phyloP scores from a whole-genome alignment of 1,140 invertebrate species.

The Pomacea maculata region DNA sequence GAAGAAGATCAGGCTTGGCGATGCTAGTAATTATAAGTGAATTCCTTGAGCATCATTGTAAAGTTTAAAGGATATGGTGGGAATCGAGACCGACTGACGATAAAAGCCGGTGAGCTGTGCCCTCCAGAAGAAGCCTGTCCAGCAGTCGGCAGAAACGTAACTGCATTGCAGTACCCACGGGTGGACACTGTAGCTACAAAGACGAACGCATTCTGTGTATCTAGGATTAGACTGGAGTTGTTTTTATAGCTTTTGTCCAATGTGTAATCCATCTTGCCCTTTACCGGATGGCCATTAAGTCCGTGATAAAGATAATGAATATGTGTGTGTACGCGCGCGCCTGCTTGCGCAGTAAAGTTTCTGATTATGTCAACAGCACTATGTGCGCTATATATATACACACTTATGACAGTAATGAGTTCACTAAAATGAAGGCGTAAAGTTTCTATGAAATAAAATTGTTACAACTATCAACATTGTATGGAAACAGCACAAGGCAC shows the following conservation, averaged over 20 bases:
- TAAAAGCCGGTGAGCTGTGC: not conserved
- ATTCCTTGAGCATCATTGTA: too few relatives aligned
- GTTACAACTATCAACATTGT: too few relatives aligned
- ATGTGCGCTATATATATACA: not conserved
- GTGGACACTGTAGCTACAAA: slow-evolving; percentile 9
- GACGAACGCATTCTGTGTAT: not conserved
- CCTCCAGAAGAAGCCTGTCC: slow-evolving; percentile 6
- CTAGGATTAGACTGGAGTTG: not conserved
- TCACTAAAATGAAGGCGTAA: too few relatives aligned
- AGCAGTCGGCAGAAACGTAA: slow-evolving; percentile 6
- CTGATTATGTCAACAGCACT: not conserved
- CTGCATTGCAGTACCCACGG: slow-evolving; percentile 1
- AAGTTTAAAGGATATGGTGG: slow-evolving; percentile 7
- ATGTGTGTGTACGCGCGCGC: not conserved
- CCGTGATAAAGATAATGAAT: not conserved
- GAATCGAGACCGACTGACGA: not conserved
- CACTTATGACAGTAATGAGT: not conserved
- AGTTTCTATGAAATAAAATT: too few relatives aligned
- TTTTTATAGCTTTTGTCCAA: not conserved
- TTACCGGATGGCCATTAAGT: not conserved
- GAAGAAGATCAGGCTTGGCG: not conserved
- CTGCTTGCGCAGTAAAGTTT: not conserved
- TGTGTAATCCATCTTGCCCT: not conserved
- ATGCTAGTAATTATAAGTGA: too few relatives aligned
- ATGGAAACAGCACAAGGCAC: too few relatives aligned